Conservation (phyloP, 1,140 invertebrate species). For the Fopius arisanus region DNA sequence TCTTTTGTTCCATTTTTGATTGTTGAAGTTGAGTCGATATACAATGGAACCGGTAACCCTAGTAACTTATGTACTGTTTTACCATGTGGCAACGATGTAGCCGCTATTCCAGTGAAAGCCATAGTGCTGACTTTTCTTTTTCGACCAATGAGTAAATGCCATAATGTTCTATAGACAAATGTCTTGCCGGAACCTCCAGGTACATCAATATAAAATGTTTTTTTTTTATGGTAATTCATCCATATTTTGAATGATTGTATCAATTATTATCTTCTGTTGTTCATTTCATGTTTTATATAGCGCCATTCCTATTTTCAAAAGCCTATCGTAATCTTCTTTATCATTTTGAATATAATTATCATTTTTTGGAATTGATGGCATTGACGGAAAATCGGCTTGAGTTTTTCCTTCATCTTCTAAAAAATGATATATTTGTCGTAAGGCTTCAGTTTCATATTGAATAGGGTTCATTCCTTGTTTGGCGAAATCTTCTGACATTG, state of each 20-base stretch:
- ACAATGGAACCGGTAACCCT: conserved; percentile 18
- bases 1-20: conserved; percentile 35
- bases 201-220: conserved; percentile 32
- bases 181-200: conserved; percentile 37
- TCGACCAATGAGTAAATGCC: conserved; percentile 17
- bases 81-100: conserved; percentile 36
- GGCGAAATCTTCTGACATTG: conserved; percentile 21
- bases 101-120: conserved; percentile 38
- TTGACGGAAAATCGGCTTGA: background rate
- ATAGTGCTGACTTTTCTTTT: conserved; percentile 33
- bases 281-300: conserved; percentile 19
- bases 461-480: background rate
- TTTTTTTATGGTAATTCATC: background rate
- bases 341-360: background rate
- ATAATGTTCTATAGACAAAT: conserved; percentile 27
- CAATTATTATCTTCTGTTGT: conserved; percentile 18
- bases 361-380: background rate
- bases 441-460: conserved; percentile 9
- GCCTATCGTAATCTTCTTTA: background rate
- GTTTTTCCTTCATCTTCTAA: conserved; percentile 12
- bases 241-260: background rate
- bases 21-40: background rate
- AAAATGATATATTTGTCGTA: conserved; percentile 17
- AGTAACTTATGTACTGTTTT: conserved; percentile 17
- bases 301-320: conserved; percentile 6